A percentile compares a stretch with the other conserved stretches of the same genome.
Conservation (phyloP, 2,888 invertebrate genomes). For the Hemistola chrysoprasaria region DNA sequence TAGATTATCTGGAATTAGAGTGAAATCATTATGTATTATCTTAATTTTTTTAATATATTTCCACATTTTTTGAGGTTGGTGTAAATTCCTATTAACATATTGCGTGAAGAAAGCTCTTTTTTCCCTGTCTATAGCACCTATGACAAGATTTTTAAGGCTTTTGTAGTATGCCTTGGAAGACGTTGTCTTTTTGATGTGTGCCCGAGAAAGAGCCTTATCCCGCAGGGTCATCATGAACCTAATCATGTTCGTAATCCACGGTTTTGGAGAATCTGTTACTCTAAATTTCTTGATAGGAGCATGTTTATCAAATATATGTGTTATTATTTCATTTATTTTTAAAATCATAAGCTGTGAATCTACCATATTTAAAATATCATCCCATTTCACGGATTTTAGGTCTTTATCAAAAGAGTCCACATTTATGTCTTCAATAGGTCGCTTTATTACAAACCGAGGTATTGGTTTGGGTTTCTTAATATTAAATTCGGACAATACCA, state of each 20-base stretch:
- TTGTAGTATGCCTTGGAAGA: not conserved
- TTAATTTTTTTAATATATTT: not conserved
- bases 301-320: not conserved
- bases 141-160: not conserved
- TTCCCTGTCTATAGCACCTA: not conserved
- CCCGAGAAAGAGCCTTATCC: not conserved
- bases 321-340: not conserved
- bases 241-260: not conserved
- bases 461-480: not conserved
- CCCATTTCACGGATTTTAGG: not conserved
- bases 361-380: not conserved
- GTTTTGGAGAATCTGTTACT: not conserved
- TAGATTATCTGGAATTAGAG: no score
- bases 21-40: no score
- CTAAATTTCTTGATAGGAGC: not conserved
- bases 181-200: not conserved
- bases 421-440: no score
- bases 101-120: not conserved
- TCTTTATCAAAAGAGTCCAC: not conserved
- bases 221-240: not conserved
- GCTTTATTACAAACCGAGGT: not conserved
- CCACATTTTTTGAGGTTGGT: not conserved
- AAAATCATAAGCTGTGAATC: no score
- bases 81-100: not conserved
- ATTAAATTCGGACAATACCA: slow-evolving; percentile 2